phyloP scores from a whole-genome alignment of 2,888 invertebrate genomes.

The Pemphredon lugubris region DNA sequence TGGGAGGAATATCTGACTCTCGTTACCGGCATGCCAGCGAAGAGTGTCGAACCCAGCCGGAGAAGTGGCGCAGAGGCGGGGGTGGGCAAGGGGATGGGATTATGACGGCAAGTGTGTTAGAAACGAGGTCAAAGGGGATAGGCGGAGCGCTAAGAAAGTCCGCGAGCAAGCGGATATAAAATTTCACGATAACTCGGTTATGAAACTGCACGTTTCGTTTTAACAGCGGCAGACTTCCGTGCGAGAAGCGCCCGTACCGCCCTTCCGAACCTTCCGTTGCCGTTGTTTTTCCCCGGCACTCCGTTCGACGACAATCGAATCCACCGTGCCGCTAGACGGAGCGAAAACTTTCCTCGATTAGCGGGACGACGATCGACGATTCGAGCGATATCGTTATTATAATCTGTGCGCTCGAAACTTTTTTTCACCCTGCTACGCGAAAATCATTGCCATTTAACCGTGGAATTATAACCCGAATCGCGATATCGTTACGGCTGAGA shows the following conservation, averaged over 20 bases:
- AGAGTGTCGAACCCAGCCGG: constrained; percentile 42
- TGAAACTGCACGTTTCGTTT: constrained; percentile 58
- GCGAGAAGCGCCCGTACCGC: constrained; percentile 9
- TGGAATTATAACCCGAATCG: too few species aligned
- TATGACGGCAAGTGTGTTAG: constrained; percentile 60
- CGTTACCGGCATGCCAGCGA: constrained; percentile 41
- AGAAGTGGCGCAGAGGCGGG: constrained; percentile 18
- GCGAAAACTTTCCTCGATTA: background rate
- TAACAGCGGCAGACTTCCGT: constrained; percentile 22
- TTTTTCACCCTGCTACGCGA: background rate
- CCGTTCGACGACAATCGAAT: background rate
- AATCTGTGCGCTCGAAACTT: background rate
- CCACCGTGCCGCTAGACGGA: background rate
- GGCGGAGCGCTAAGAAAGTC: constrained; percentile 53
- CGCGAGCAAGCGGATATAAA: constrained; percentile 60
- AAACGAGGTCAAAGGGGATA: constrained; percentile 62
- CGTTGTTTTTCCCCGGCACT: constrained; percentile 1
- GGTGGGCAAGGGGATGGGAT: constrained; percentile 36
- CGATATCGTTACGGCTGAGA: too few species aligned
- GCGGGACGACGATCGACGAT: background rate
- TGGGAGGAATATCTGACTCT: constrained; percentile 20
- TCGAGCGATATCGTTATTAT: background rate
- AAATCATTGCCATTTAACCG: background rate
- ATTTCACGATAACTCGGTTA: constrained; percentile 65
- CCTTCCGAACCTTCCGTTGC: constrained; percentile 1